These are phyloP conservation scores for Archocentrus centrarchus DNA, from an alignment of 2,113 vertebrate genomes.

Conservation along the genomic window DNA sequence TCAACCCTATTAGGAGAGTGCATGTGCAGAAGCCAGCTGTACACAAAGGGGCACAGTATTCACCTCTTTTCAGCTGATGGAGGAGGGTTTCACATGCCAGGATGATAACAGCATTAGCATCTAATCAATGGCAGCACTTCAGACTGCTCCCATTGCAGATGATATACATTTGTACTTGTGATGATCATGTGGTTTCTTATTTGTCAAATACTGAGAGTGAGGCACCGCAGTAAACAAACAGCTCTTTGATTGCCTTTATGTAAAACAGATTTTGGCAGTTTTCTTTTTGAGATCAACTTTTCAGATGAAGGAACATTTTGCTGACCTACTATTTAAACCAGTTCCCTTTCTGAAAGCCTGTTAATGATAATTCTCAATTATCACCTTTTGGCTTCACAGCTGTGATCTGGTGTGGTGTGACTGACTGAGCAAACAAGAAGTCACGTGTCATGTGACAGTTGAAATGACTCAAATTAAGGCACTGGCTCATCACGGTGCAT, in stretches of 20 bases:
- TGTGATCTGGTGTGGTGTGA: neutral
- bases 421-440: slow-evolving; percentile 23
- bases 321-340: neutral
- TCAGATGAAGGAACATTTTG: neutral
- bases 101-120: slow-evolving; percentile 55
- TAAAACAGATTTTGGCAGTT: neutral
- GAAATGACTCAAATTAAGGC: neutral
- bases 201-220: slow-evolving; percentile 9
- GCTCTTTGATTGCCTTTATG: neutral
- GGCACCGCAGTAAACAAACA: slow-evolving; percentile 13
- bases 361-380: slow-evolving; percentile 16
- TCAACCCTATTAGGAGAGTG: slow-evolving; percentile 54
- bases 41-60: slow-evolving; percentile 65
- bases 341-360: neutral
- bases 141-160: slow-evolving; percentile 14
- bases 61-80: slow-evolving; percentile 18
- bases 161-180: slow-evolving; percentile 31
- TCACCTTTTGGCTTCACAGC: slow-evolving; percentile 37
- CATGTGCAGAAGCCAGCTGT: slow-evolving; percentile 30
- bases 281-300: neutral
- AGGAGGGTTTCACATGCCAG: slow-evolving; percentile 31
- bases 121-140: slow-evolving; percentile 51
- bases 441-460: neutral
- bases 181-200: slow-evolving; percentile 31
- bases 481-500: neutral